Evolutionary conservation across 2,888 invertebrate genomes (phyloP).

Genomic region (Epinotia bilunana): DNA sequence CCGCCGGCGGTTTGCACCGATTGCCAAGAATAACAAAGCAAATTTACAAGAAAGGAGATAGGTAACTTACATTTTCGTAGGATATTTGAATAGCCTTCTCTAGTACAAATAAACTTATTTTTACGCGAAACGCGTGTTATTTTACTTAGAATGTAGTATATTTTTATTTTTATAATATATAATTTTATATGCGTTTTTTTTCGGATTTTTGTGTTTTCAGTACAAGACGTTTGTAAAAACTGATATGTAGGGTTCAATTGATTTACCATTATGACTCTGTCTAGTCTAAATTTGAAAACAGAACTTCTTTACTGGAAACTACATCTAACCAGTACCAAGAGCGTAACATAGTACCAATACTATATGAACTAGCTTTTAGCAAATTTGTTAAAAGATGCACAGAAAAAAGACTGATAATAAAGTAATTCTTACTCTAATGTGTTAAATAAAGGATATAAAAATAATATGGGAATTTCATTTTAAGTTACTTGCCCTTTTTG

Average conservation of each 20-base stretch:
- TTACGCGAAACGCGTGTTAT: constrained; percentile 9
- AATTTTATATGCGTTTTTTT: constrained; percentile 18
- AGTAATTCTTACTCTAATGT: background rate
- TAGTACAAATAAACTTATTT: constrained; percentile 17
- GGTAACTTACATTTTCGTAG: constrained; percentile 23
- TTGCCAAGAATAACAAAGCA: too few relatives aligned
- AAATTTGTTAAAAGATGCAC: too few relatives aligned
- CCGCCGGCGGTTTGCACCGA: too few relatives aligned
- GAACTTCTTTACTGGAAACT: background rate
- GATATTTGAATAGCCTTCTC: constrained; percentile 3
- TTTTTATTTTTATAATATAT: background rate
- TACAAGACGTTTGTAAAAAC: constrained; percentile 24
- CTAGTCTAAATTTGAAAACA: background rate
- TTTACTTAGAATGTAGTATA: constrained; percentile 13
- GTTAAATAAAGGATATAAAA: too few relatives aligned
- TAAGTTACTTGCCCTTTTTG: too few relatives aligned
- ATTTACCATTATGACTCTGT: constrained; percentile 2
- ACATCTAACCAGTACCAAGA: background rate
- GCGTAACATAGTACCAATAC: background rate
- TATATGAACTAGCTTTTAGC: background rate
- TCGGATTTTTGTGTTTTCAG: constrained; percentile 19
- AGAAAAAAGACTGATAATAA: background rate
- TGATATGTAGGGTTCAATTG: background rate
- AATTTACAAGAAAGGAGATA: background rate
- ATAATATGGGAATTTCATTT: too few relatives aligned